Conservation (phyloP, 1,140 invertebrate species). For the Chrysomallon squamiferum region DNA sequence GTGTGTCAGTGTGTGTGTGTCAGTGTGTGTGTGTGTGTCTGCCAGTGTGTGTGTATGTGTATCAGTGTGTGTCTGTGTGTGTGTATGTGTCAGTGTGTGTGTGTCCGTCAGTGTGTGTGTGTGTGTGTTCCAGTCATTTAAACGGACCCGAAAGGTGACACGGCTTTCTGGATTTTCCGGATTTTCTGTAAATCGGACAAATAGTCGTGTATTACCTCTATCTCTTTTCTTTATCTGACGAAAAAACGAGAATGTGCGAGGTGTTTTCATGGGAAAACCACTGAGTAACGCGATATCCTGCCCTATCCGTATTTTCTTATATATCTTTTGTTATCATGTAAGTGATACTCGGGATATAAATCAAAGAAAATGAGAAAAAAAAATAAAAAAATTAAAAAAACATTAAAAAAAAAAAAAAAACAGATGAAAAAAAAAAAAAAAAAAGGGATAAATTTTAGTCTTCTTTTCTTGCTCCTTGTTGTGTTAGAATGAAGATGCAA, state of each 20-base stretch:
- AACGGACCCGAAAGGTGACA: background rate
- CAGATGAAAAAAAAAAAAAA: background rate
- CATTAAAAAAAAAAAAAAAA: background rate
- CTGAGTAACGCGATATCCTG: too few relatives aligned
- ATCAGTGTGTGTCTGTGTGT: background rate
- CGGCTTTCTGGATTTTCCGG: background rate
- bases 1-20: conserved; percentile 8
- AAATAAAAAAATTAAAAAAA: background rate
- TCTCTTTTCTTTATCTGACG: too few relatives aligned
- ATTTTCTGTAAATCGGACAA: too few relatives aligned
- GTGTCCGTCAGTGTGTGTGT: conserved; percentile 5
- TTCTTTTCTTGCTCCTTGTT: background rate
- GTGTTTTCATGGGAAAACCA: too few relatives aligned
- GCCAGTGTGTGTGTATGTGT: background rate
- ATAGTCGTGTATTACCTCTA: too few relatives aligned
- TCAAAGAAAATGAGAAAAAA: too few relatives aligned
- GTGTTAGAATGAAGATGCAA: background rate
- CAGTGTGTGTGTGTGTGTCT: background rate
- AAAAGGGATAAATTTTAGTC: background rate
- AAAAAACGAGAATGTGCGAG: too few relatives aligned
- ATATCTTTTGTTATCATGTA: too few relatives aligned
- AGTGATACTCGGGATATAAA: too few relatives aligned
- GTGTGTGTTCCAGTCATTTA: background rate
- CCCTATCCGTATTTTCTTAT: too few relatives aligned
- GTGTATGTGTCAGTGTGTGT: conserved; percentile 15